Percentiles rank a stretch among this genome's conserved stretches.
Evolutionary conservation across 2,888 invertebrate genomes (phyloP).

Genomic region (Stenoptilia bipunctidactyla): DNA sequence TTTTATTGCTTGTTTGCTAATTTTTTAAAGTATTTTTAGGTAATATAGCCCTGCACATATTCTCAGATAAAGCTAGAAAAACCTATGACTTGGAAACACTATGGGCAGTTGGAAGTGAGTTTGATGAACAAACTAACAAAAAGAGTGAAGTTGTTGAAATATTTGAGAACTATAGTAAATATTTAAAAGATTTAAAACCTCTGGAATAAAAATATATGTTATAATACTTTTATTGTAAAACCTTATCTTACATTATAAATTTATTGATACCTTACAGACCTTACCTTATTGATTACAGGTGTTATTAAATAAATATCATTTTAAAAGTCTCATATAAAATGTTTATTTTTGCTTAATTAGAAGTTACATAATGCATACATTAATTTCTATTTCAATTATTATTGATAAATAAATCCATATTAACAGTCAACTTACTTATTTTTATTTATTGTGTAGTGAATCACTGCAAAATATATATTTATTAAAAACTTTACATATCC

Average conservation of each 20-base stretch:
- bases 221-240: no score
- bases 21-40: no score
- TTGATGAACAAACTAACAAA: slow-evolving; percentile 78
- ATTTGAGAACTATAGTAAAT: slow-evolving; percentile 76
- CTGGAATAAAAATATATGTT: slow-evolving; percentile 26
- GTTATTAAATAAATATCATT: slow-evolving; percentile 27
- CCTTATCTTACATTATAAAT: no score
- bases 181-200: slow-evolving; percentile 75
- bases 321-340: slow-evolving; percentile 68
- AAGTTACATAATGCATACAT: slow-evolving; percentile 44
- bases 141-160: slow-evolving; percentile 74
- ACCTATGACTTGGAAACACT: slow-evolving; percentile 90
- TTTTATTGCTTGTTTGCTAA: no score
- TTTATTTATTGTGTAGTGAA: neutral
- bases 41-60: slow-evolving; percentile 92
- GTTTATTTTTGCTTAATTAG: slow-evolving; percentile 62
- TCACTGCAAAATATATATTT: neutral
- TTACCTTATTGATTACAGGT: no score
- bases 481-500: neutral
- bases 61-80: slow-evolving; percentile 77
- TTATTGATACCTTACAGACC: no score
- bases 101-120: slow-evolving; percentile 89
- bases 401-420: slow-evolving; percentile 16
- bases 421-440: neutral
- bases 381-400: slow-evolving; percentile 39